Evolutionary conservation across 2,113 vertebrate species (phyloP).

Genomic region (Prietella phreatophila): DNA sequence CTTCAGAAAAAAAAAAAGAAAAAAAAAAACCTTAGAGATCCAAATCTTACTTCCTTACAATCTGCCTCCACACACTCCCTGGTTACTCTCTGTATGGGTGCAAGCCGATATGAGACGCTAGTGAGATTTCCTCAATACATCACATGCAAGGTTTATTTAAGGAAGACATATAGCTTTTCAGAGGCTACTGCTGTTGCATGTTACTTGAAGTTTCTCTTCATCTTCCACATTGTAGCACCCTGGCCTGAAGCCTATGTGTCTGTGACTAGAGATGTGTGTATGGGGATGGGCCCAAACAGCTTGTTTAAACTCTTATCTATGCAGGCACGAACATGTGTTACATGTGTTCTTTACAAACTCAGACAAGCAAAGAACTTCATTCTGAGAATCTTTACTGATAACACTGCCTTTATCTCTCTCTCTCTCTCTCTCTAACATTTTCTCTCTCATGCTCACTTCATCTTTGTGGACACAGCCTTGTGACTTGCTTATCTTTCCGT

Average conservation of each 20-base stretch:
- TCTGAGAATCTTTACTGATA: constrained; percentile 51
- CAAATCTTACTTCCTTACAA: constrained; percentile 20
- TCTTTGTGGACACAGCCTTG: constrained; percentile 32
- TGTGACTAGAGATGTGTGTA: constrained; percentile 14
- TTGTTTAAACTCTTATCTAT: constrained; percentile 35
- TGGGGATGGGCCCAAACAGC: background rate
- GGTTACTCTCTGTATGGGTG: background rate
- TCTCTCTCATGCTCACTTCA: background rate
- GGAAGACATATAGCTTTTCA: constrained; percentile 8
- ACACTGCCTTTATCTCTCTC: constrained; percentile 13
- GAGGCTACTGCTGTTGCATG: constrained; percentile 5
- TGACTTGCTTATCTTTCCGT: constrained; percentile 51
- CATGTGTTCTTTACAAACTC: constrained; percentile 39
- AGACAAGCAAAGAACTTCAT: constrained; percentile 39
- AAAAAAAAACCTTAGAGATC: background rate
- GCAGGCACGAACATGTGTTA: constrained; percentile 41
- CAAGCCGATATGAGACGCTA: background rate
- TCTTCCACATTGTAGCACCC: constrained; percentile 2
- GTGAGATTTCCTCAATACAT: constrained; percentile 12
- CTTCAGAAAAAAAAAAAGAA: background rate
- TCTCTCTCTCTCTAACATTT: constrained; percentile 1
- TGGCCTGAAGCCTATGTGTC: constrained; percentile 12
- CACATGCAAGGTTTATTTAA: constrained; percentile 34
- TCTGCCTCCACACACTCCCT: background rate
- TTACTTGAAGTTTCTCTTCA: constrained; percentile 22